Conservation (phyloP, 2,888 invertebrate genomes). For the Punctoribates punctum region DNA sequence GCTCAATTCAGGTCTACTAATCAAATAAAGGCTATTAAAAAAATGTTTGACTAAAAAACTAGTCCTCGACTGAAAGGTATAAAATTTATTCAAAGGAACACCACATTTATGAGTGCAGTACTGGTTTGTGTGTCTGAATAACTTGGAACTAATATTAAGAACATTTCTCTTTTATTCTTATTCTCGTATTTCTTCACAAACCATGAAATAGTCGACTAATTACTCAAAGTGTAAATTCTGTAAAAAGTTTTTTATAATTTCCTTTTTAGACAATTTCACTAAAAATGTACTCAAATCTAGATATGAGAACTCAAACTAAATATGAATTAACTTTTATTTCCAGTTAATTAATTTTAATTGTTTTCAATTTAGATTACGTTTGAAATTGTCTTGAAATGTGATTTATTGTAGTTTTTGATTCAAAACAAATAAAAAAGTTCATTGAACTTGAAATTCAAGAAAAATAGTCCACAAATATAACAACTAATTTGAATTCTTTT, state of each 20-base stretch:
- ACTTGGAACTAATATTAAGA: not conserved
- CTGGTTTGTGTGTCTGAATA: slow-evolving; percentile 27
- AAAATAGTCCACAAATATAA: no score
- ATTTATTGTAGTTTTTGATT: no score
- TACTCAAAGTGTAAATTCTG: not conserved
- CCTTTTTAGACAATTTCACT: slow-evolving; percentile 1
- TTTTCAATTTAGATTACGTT: no score
- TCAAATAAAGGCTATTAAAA: no score
- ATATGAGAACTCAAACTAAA: no score
- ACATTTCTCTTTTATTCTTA: not conserved
- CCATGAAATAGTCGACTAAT: slow-evolving; percentile 27
- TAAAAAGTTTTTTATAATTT: not conserved
- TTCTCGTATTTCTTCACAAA: slow-evolving; percentile 10
- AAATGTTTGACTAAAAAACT: not conserved
- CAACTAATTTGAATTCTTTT: no score
- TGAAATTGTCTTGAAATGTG: no score
- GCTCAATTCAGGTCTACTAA: no score
- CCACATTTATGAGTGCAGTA: not conserved
- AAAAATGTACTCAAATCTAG: not conserved
- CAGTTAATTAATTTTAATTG: no score
- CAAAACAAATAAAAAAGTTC: no score
- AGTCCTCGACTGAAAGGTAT: not conserved
- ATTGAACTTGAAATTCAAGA: no score
- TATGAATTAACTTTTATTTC: no score
- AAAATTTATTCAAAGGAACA: not conserved